phyloP scores from a whole-genome alignment of 2,113 vertebrate species.

The Aviceda subcristata region DNA sequence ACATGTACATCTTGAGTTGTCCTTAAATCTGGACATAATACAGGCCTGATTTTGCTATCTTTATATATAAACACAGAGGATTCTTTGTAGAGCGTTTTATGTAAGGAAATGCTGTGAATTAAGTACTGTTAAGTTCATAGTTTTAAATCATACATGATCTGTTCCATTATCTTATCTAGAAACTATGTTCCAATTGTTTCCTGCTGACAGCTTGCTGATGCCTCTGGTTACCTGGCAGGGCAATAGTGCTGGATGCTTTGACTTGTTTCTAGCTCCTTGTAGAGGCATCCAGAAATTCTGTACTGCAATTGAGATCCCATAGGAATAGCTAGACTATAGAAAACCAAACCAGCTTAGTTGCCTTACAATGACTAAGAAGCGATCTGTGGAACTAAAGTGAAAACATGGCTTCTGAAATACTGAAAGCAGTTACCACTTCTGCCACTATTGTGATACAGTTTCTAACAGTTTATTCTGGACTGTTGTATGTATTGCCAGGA shows the following conservation, averaged over 20 bases:
- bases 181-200: neutral
- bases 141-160: neutral
- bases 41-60: neutral
- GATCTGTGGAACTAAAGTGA: neutral
- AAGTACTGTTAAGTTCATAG: neutral
- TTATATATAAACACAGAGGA: neutral
- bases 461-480: neutral
- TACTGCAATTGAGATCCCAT: neutral
- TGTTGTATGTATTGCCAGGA: neutral
- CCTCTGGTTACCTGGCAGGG: neutral
- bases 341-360: neutral
- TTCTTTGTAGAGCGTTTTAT: neutral
- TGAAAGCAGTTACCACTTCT: neutral
- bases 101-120: neutral
- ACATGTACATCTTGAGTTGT: neutral
- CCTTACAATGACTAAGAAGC: neutral
- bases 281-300: neutral
- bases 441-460: neutral
- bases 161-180: neutral
- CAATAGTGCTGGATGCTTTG: neutral
- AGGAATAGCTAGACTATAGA: neutral
- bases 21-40: neutral
- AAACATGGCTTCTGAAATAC: neutral
- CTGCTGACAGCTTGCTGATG: neutral
- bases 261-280: neutral